These are phyloP conservation scores for Microplitis demolitor DNA, from an alignment of 1,140 invertebrate genomes.

Conservation along the genomic window DNA sequence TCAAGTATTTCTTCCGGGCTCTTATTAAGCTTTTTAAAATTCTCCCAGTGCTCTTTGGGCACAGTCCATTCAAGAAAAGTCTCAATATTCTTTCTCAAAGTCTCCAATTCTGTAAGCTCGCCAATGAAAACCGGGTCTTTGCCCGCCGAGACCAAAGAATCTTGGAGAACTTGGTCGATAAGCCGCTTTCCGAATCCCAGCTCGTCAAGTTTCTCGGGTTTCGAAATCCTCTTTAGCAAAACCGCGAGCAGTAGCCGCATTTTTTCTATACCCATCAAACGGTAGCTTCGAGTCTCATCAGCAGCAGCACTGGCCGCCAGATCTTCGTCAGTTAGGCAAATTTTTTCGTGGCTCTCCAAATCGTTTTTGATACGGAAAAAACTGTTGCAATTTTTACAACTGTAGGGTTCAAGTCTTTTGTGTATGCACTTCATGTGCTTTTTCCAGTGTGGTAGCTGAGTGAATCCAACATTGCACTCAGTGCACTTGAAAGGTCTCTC, in stretches of 20 bases:
- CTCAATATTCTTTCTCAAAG: conserved; percentile 74
- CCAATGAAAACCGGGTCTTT: conserved; percentile 67
- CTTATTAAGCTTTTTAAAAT: conserved; percentile 73
- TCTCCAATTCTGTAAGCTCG: conserved; percentile 63
- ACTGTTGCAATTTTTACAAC: conserved; percentile 71
- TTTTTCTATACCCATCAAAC: conserved; percentile 72
- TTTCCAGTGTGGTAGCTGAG: conserved; percentile 79
- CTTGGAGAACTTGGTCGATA: conserved; percentile 81
- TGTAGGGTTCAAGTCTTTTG: conserved; percentile 74
- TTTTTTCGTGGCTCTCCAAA: conserved; percentile 67
- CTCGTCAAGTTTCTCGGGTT: conserved; percentile 73
- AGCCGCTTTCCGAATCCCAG: conserved; percentile 81
- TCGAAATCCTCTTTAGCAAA: conserved; percentile 80
- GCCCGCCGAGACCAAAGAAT: conserved; percentile 76
- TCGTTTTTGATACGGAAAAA: conserved; percentile 80
- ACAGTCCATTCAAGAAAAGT: conserved; percentile 82
- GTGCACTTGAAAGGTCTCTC: conserved; percentile 82
- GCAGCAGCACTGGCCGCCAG: conserved; percentile 34
- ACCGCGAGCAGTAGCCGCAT: conserved; percentile 80
- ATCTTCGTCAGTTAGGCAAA: conserved; percentile 51
- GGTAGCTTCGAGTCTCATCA: conserved; percentile 59
- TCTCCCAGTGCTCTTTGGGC: conserved; percentile 76
- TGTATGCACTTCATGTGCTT: conserved; percentile 83
- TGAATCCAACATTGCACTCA: conserved; percentile 72
- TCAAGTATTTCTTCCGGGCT: conserved; percentile 79